phyloP scores from a whole-genome alignment of 2,888 invertebrate genomes.

The Nesidiocoris tenuis region DNA sequence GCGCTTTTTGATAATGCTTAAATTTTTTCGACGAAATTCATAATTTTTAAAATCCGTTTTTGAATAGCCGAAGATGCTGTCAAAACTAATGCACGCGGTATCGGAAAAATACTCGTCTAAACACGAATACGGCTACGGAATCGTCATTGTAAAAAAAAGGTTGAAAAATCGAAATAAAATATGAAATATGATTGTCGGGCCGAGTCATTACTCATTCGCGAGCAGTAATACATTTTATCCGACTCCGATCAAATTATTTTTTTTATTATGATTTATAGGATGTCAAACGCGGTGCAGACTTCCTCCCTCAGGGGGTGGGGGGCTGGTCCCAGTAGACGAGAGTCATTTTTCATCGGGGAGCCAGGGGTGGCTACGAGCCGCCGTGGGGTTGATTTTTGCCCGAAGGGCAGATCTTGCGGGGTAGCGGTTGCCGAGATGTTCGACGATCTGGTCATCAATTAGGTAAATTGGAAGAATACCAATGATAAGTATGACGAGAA shows the following conservation, averaged over 20 bases:
- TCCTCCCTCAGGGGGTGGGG: background rate
- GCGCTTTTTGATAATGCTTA: too few relatives aligned
- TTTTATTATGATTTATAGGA: slow-evolving; percentile 40
- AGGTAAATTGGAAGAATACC: too few relatives aligned
- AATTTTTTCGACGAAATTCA: too few relatives aligned
- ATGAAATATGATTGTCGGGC: slow-evolving; percentile 9
- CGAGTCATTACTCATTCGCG: slow-evolving; percentile 19
- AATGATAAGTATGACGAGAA: too few relatives aligned
- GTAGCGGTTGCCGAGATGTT: too few relatives aligned
- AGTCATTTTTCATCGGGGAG: slow-evolving; percentile 33
- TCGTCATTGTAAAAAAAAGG: slow-evolving; percentile 16
- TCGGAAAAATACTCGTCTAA: too few relatives aligned
- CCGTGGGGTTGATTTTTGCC: background rate
- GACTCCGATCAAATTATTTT: slow-evolving; percentile 37
- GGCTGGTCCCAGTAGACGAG: slow-evolving; percentile 12
- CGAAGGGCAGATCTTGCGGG: too few relatives aligned
- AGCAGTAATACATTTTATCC: slow-evolving; percentile 36
- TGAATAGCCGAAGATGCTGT: too few relatives aligned
- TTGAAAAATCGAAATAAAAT: slow-evolving; percentile 21
- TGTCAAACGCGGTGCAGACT: slow-evolving; percentile 22
- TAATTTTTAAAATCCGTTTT: too few relatives aligned
- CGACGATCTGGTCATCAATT: too few relatives aligned
- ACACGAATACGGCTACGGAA: background rate
- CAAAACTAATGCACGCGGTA: too few relatives aligned
- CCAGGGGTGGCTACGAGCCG: background rate